Percentiles rank a stretch among this genome's conserved stretches.
These are phyloP conservation scores for Pristionchus fissidentatus DNA, from an alignment of 2,888 invertebrate genomes.

Conservation along the genomic window DNA sequence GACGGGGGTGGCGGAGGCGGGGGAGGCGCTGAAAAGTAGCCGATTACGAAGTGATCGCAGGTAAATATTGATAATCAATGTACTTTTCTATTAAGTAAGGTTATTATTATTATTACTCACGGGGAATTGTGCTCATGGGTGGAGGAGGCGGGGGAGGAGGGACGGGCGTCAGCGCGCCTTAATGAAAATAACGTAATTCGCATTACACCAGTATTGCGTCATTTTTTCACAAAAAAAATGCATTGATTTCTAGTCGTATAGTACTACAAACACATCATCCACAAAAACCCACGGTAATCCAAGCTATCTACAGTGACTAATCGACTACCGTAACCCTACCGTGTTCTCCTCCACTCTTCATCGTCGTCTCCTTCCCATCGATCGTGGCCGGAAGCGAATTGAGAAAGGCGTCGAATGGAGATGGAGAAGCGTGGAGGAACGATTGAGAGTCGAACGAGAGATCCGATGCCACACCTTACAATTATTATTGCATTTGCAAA, in stretches of 20 bases:
- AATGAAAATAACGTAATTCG: background rate
- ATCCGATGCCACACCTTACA: constrained; percentile 51
- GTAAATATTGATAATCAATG: too few relatives aligned
- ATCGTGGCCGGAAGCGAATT: constrained; percentile 1
- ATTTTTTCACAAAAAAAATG: too few relatives aligned
- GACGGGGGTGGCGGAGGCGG: background rate
- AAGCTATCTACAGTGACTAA: too few relatives aligned
- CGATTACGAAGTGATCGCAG: background rate
- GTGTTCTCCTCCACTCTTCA: too few relatives aligned
- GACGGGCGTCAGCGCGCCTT: constrained; percentile 42
- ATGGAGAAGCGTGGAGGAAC: background rate
- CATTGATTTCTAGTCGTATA: too few relatives aligned
- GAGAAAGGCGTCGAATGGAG: background rate
- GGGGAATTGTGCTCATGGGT: background rate
- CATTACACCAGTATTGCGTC: background rate
- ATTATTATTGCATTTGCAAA: background rate
- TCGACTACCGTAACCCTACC: too few relatives aligned
- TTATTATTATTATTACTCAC: too few relatives aligned
- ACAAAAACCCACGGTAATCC: too few relatives aligned
- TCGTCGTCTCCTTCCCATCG: background rate
- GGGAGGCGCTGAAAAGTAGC: background rate
- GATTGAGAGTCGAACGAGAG: constrained; percentile 43
- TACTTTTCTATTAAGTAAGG: too few relatives aligned
- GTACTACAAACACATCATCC: too few relatives aligned
- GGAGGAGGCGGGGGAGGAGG: constrained; percentile 19